phyloP scores from a whole-genome alignment of 2,113 vertebrate genomes.

The Nestor notabilis region DNA sequence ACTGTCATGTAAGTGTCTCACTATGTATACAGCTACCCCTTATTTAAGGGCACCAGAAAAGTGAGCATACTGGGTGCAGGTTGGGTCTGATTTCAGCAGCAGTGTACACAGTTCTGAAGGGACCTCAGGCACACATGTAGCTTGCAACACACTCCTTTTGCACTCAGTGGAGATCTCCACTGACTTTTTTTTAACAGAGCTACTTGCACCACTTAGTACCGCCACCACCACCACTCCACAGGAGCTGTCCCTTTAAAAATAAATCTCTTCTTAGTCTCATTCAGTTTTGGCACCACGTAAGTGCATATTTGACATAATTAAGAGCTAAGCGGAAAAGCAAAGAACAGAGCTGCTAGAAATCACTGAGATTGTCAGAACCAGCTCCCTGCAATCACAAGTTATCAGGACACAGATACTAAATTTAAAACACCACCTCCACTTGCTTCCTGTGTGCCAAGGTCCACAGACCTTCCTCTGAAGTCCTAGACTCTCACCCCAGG shows the following conservation, averaged over 20 bases:
- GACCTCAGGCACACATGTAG: neutral
- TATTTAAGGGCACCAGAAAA: neutral
- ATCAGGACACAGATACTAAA: neutral
- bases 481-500: neutral
- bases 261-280: neutral
- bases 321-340: neutral
- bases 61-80: neutral
- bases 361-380: neutral
- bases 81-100: neutral
- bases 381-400: neutral
- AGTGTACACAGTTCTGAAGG: neutral
- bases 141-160: neutral
- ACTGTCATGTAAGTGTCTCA: neutral
- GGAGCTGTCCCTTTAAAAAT: neutral
- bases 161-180: accelerated
- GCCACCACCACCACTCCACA: neutral
- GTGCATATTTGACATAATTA: accelerated
- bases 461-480: neutral
- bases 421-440: neutral
- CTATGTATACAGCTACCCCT: neutral
- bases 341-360: neutral
- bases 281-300: neutral
- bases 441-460: neutral
- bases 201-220: neutral
- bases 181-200: neutral